Evolutionary conservation across 2,888 invertebrate species (phyloP), one percentile per base, ranked within the genome.

Genomic region (Aphidoletes aphidimyza): DNA sequence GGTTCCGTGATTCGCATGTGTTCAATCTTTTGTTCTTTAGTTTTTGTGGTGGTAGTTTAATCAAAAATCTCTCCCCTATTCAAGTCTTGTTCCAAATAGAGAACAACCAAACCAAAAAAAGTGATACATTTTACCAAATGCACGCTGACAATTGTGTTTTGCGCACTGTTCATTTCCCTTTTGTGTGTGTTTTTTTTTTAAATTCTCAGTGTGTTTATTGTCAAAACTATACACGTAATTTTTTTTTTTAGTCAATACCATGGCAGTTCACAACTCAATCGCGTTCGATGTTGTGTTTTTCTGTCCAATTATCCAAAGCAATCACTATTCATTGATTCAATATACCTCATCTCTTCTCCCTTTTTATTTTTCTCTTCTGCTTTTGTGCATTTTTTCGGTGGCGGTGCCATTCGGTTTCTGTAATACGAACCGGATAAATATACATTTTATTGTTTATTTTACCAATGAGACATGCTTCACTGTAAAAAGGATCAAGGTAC

Each of bases 111-210:
- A 9, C n/a, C 3, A 8, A 2, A n/a, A 26, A 54, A 54, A 8
- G n/a, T 54, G 54, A 54, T 54, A 54, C 54, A 54, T 26, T 22
- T 54, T 54, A 26, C 54, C 54, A 54, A 22, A 54, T 22, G 54
- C 54, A 22, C 54, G 54, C n/a, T n/a, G n/a, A 54, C 22, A 54
- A 54, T 54, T 54, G 54, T 54, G 54, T 54, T 54, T 54, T 54
- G 22, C 54, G 54, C 3, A 22, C 22, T 26, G 54, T 54, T 54
- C 54, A 54, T 54, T 54, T 54, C 22, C 54, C 54, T 54, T 5
- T 26, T 42, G 42, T 42, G 8, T 42, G 42, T 14, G 42, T 42
- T 6, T 42, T 42, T 42, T 42, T 42, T 42, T 6, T 42, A n/a
- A n/a, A n/a, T n/a, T n/a, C n/a, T n/a, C n/a, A n/a, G 54, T 54